Evolutionary conservation across 2,888 invertebrate genomes (phyloP).

Genomic region (Dasysyrphus albostriatus): DNA sequence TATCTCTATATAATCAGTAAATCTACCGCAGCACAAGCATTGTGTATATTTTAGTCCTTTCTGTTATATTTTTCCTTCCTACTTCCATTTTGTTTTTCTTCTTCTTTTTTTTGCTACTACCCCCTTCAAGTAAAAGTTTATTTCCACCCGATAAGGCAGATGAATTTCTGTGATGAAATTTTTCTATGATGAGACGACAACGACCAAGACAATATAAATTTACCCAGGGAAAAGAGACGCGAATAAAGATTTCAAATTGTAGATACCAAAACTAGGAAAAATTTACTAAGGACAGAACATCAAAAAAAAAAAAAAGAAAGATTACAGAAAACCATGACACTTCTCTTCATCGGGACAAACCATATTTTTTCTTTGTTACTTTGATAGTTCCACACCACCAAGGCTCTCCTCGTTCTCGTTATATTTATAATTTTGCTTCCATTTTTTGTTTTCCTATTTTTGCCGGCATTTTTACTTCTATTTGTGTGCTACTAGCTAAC

Average conservation of each 20-base stretch:
- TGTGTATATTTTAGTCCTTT: constrained; percentile 5
- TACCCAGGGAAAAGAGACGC: constrained; percentile 17
- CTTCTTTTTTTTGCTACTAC: constrained; percentile 2
- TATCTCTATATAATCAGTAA: constrained; percentile 32
- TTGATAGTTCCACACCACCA: constrained; percentile 50
- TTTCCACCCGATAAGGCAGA: constrained; percentile 72
- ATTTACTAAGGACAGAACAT: neutral
- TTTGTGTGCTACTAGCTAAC: constrained; percentile 2
- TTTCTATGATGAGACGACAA: constrained; percentile 61
- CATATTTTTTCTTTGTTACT: constrained; percentile 57
- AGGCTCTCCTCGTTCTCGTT: constrained; percentile 17
- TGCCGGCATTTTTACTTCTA: constrained; percentile 45
- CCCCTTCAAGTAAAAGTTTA: constrained; percentile 42
- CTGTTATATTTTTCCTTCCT: constrained; percentile 16
- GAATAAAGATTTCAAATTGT: constrained; percentile 55
- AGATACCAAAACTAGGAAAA: constrained; percentile 45
- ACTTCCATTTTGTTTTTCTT: constrained; percentile 1
- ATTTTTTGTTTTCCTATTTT: constrained; percentile 19
- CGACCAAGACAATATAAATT: constrained; percentile 54
- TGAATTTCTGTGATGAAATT: constrained; percentile 70
- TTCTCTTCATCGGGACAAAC: constrained; percentile 35
- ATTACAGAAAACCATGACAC: constrained; percentile 52
- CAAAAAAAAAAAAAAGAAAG: constrained; percentile 11
- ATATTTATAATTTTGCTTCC: constrained; percentile 19
- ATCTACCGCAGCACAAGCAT: constrained; percentile 22